Evolutionary conservation across 1,140 invertebrate species (phyloP).

Genomic region (Thereuonema tuberculata): DNA sequence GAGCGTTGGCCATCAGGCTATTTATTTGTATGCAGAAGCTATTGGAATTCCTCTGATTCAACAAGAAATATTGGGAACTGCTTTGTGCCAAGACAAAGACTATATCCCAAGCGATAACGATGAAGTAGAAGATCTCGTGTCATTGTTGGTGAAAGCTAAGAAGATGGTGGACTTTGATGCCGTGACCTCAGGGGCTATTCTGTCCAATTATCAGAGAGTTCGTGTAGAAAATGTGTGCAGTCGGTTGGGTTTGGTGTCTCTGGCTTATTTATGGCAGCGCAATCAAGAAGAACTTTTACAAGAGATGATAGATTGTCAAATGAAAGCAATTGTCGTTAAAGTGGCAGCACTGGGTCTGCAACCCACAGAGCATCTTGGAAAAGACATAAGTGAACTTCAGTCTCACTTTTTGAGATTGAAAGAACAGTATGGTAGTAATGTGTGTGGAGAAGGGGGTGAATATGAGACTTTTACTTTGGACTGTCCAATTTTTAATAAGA

Average conservation of each 20-base stretch:
- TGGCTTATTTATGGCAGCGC: conserved; percentile 87
- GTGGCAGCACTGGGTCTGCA: conserved; percentile 79
- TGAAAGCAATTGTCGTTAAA: conserved; percentile 93
- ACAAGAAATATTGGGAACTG: conserved; percentile 56
- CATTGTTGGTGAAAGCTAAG: conserved; percentile 68
- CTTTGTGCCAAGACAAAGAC: conserved; percentile 55
- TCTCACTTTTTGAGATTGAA: conserved; percentile 73
- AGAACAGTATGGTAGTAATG: conserved; percentile 88
- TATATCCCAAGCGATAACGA: conserved; percentile 76
- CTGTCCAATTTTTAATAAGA: conserved; percentile 86
- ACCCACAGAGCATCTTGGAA: conserved; percentile 71
- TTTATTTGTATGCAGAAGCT: conserved; percentile 81
- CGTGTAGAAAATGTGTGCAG: conserved; percentile 96
- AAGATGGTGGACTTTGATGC: conserved; percentile 72
- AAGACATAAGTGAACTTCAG: conserved; percentile 68
- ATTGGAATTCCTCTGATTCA: conserved; percentile 84
- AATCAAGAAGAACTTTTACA: conserved; percentile 88
- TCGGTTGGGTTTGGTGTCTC: conserved; percentile 68
- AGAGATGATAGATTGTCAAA: conserved; percentile 88
- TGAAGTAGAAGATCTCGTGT: conserved; percentile 97
- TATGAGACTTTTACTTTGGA: conserved; percentile 96
- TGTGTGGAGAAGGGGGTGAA: conserved; percentile 98
- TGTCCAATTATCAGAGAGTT: conserved; percentile 94
- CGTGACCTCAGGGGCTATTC: conserved; percentile 90
- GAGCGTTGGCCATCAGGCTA: conserved; percentile 90